A percentile compares a stretch with the other conserved stretches of the same genome.
Evolutionary conservation across 2,888 invertebrate species (phyloP).

Genomic region (Arctia plantaginis): DNA sequence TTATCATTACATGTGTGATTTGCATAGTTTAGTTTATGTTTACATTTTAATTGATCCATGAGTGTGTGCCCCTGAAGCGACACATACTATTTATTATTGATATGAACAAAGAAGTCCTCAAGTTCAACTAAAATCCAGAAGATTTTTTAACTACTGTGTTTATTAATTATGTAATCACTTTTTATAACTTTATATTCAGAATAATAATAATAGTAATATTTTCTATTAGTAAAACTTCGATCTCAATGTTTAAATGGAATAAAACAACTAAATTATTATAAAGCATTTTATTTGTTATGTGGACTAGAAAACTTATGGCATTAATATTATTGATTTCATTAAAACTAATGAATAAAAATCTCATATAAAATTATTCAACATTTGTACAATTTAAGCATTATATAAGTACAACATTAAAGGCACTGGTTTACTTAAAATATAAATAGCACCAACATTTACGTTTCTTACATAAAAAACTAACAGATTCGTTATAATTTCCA

Average conservation of each 20-base stretch:
- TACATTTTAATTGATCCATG: not conserved
- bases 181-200: not conserved
- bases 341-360: conserved; percentile 65
- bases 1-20: not conserved
- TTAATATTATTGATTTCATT: conserved; percentile 64
- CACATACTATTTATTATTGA: not conserved
- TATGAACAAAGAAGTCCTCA: not conserved
- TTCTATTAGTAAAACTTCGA: conserved; percentile 20
- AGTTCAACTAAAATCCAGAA: not conserved
- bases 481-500: conserved; percentile 5
- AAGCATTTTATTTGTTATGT: conserved; percentile 81
- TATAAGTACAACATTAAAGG: conserved; percentile 74
- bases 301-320: conserved; percentile 81
- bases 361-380: conserved; percentile 73
- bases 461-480: conserved; percentile 20
- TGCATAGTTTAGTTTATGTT: not conserved
- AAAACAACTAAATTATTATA: conserved; percentile 58
- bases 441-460: conserved; percentile 55
- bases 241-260: conserved; percentile 37
- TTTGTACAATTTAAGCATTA: conserved; percentile 68
- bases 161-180: not conserved
- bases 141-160: not conserved
- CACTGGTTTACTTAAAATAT: conserved; percentile 60
- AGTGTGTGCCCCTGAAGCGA: not conserved
- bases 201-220: conserved; percentile 5